Conservation (phyloP, 2,888 invertebrate species). For the Melinopterus prodromus region DNA sequence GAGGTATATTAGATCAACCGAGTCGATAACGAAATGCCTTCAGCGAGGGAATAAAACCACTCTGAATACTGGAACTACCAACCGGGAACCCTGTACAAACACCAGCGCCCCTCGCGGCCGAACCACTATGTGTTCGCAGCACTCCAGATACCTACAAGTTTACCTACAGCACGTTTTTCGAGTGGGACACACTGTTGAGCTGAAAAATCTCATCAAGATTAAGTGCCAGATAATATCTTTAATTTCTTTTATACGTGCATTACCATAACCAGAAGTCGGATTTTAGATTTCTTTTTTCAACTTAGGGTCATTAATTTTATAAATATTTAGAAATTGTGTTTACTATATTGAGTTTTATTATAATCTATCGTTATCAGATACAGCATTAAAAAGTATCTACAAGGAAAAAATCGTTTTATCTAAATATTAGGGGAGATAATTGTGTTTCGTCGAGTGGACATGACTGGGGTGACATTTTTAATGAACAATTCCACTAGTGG, state of each 20-base stretch:
- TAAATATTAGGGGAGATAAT: background rate
- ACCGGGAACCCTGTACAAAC: conserved; percentile 12
- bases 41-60: conserved; percentile 19
- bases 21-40: conserved; percentile 23
- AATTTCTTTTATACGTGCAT: no score
- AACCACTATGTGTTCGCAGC: background rate
- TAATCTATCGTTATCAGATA: no score
- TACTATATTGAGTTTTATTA: no score
- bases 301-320: no score
- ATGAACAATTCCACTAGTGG: background rate
- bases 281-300: no score
- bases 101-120: background rate
- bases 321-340: no score
- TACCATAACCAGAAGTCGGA: no score
- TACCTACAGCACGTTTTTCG: background rate
- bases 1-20: conserved; percentile 20
- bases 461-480: background rate
- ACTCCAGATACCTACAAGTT: background rate
- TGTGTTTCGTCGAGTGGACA: background rate
- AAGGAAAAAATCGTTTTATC: background rate
- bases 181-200: no score
- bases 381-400: no score
- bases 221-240: no score
- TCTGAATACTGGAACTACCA: conserved; percentile 12
- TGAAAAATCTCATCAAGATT: no score